These are phyloP conservation scores for Argyresthia goedartella DNA, from an alignment of 2,888 invertebrate genomes.

Conservation along the genomic window DNA sequence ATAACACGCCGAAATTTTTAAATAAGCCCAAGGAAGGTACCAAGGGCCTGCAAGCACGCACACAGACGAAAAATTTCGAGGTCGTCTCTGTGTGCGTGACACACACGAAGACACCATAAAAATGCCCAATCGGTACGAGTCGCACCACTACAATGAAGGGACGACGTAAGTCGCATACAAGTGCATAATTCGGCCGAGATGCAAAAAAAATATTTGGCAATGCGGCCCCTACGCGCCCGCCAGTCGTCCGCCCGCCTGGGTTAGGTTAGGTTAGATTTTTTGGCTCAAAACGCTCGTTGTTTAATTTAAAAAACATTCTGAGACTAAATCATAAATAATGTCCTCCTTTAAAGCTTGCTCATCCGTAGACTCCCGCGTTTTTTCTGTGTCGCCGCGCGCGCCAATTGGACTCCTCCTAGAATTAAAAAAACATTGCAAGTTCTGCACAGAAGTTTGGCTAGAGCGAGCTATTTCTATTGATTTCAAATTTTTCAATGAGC, in stretches of 20 bases:
- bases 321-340: constrained; percentile 46
- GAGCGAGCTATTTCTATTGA: constrained; percentile 13
- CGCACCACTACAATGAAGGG: constrained; percentile 70
- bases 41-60: constrained; percentile 46
- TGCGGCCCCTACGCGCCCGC: constrained; percentile 69
- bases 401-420: constrained; percentile 29
- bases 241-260: constrained; percentile 70
- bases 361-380: neutral
- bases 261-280: constrained; percentile 72
- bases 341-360: constrained; percentile 31
- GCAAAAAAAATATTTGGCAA: constrained; percentile 73
- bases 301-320: constrained; percentile 57
- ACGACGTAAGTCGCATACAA: constrained; percentile 71
- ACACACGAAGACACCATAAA: constrained; percentile 54
- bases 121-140: constrained; percentile 65
- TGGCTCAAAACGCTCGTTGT: constrained; percentile 68
- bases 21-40: constrained; percentile 44
- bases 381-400: constrained; percentile 19
- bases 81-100: constrained; percentile 47
- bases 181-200: constrained; percentile 72
- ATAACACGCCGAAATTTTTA: constrained; percentile 59
- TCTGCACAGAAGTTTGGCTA: constrained; percentile 15
- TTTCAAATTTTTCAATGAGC: constrained; percentile 30
- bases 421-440: constrained; percentile 22
- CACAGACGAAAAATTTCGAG: constrained; percentile 53